Conservation (phyloP, 1,140 invertebrate genomes). For the Formica exsecta region DNA sequence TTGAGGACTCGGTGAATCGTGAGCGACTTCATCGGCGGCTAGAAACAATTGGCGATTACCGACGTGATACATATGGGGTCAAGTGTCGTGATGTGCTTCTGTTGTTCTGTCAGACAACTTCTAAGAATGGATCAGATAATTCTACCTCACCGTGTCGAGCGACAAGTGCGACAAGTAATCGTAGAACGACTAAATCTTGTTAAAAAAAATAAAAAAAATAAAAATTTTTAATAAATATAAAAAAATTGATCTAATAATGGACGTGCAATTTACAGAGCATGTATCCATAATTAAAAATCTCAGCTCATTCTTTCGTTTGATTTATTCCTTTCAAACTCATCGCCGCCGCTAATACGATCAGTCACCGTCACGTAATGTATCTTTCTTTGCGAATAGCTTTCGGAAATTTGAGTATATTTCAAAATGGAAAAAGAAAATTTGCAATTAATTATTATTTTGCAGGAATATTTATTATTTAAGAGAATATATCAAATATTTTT, state of each 20-base stretch:
- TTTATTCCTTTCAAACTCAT: constrained; percentile 24
- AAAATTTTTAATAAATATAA: neutral
- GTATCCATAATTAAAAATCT: no score
- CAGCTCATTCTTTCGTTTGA: neutral
- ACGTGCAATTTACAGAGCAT: neutral
- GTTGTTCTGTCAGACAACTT: constrained; percentile 77
- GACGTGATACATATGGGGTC: constrained; percentile 73
- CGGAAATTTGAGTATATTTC: neutral
- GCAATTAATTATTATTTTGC: neutral
- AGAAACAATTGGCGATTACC: constrained; percentile 29
- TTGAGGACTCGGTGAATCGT: constrained; percentile 82
- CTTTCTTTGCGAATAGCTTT: neutral
- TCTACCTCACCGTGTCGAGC: constrained; percentile 60
- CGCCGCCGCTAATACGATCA: neutral
- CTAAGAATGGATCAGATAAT: constrained; percentile 80
- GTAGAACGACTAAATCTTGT: no score
- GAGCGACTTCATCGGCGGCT: constrained; percentile 77
- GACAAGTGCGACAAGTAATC: constrained; percentile 77
- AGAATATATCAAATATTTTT: neutral
- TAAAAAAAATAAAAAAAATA: neutral
- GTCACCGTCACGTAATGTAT: neutral
- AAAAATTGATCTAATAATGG: neutral
- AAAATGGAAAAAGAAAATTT: neutral
- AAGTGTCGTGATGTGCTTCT: constrained; percentile 73
- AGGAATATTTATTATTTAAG: neutral